Evolutionary conservation across 2,113 vertebrate species (phyloP), one percentile per base, ranked within the genome.

Genomic region (Hypomesus transpacificus): DNA sequence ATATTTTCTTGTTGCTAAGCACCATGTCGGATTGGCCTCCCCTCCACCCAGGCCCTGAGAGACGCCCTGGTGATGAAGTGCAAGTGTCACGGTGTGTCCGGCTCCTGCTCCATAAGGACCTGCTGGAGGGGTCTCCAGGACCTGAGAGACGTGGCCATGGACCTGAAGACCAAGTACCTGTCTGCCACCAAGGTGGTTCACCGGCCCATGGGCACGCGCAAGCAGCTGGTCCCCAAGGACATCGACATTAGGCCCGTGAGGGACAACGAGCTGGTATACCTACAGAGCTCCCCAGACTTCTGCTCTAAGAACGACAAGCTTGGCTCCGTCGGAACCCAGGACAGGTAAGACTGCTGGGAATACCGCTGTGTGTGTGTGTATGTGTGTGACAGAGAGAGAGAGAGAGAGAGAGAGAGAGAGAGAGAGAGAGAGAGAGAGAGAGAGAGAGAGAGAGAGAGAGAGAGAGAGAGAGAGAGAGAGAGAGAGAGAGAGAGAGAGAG

Each of bases 221-320:
- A 99, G 77, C 96, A 98, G 73, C 92, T 99, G 2, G 97, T 99
- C n/a, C 97, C 97, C 73, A 98, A 98, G 84, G 97, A 99, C 88
- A 94, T 99, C 51, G 97, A 99, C 78, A 94, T 99, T 86, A 86
- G 97, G 78, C 97, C 97, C 0, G 95, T 99, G 71, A 92, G 94
- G 76, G 96, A 99, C 82, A 96, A 95, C 0, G 97, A 99, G 84
- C 90, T 99, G 39, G 93, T 99, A n/a, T 99, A 99, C 75, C 91
- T 98, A 77, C 96, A 98, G 90, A 98, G 96, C 85, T 99, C 97
- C 0, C 94, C 97, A 0, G 96, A 99, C 85, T 99, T 95, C 92
- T 99, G 97, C 84, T 86, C 89, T 89, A 95, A 91, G 91, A 98
- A 96, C 0, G 97, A 98, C 13, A 98, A 98, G 69, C 91, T 94